These are phyloP conservation scores for Electrona antarctica DNA, from an alignment of 2,113 vertebrate species.

Conservation along the genomic window DNA sequence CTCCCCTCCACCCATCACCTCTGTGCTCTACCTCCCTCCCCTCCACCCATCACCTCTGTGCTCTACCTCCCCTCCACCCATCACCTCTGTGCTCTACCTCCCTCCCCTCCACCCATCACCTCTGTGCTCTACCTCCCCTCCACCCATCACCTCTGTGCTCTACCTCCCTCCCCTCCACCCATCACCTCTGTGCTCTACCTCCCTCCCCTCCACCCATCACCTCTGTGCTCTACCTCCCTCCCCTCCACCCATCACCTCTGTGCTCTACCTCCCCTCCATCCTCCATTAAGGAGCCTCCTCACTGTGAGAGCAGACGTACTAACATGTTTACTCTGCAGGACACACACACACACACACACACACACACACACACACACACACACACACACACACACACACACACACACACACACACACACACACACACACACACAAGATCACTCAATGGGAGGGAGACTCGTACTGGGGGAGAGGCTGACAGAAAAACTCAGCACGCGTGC, in stretches of 20 bases:
- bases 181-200: no score
- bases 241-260: conserved; percentile 5
- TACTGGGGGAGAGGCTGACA: conserved; percentile 38
- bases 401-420: conserved; percentile 7
- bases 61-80: no score
- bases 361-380: background rate
- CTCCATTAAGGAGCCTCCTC: conserved; percentile 64
- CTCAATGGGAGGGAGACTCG: conserved; percentile 47
- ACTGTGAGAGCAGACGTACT: conserved; percentile 72
- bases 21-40: no score
- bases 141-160: no score
- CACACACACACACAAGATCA: conserved; percentile 36
- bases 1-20: no score
- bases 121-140: no score
- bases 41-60: no score
- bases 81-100: no score
- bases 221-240: conserved; percentile 16
- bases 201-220: conserved; percentile 27
- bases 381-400: conserved; percentile 26
- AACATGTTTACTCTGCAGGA: conserved; percentile 74
- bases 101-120: no score
- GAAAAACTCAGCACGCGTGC: background rate
- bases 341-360: conserved; percentile 18
- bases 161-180: no score
- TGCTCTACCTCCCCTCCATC: conserved; percentile 32